Base-by-base conservation (phyloP, 2,797 vertebrate species). In the Chaunax sp. region DNA sequence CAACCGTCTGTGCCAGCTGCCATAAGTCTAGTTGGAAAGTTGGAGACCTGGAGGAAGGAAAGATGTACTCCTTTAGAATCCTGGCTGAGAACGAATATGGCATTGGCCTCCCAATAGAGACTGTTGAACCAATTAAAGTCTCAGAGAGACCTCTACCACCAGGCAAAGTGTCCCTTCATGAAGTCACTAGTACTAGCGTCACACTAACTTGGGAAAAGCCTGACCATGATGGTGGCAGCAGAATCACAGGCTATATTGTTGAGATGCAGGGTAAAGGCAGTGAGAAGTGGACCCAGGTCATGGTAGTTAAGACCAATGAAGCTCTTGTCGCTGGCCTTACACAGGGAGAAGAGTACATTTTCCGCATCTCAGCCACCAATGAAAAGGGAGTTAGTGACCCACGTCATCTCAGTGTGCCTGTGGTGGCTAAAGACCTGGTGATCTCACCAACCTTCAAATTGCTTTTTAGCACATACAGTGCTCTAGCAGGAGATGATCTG, bases 61-160 rank as follows among this genome's bases (percentile, higher is more conserved):
- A 95, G 63, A 92, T 95, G 83, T 99, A 99, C 87, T 99, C 94
- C 82, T 99, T 99, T 80, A 96, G 98, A 93, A 93, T 99, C 65
- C 91, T 99, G 10, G 98, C 98, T 87, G 98, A 99, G 92, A 99
- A 99, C 51, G 98, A 99, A 78, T 99, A 93, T 86, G 98, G 98
- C 74, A 89, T 99, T 49, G 98, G 98, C n/a, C 94, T 99, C 60
- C 97, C 98, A 72, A 94, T 95, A 52, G 98, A 99, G 91, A 99
- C 98, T 6, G 44, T 92, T 51, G 97, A 99, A 78, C 94, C 98
- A 4, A 76, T 98, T 41, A 99, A 97, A 90, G 96, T 91, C 25
- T 99, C 98, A 71, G 98, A 99, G 89, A 95, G 91, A 71, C 98
- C 98, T 77, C 94, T 98, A 63, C 96, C 98, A 86, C 98, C 98